Base-by-base conservation (phyloP, 2,113 vertebrate genomes). In the Pterocles orientalis region DNA sequence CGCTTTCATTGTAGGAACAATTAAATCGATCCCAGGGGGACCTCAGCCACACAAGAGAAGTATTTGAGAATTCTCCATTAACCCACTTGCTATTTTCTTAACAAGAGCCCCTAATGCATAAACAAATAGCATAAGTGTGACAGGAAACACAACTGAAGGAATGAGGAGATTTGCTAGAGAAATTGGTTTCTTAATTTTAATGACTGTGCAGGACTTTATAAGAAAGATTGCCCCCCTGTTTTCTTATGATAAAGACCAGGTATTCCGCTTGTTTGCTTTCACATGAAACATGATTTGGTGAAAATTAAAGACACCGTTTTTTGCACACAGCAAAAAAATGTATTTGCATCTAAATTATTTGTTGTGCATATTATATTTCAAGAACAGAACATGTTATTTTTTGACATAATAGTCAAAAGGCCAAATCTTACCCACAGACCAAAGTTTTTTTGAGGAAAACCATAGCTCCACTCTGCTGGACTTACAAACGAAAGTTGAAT, bases 51-150 rank as follows among this genome's bases (percentile, higher is more conserved):
- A 95, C 91, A 97, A 92, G 92, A 96, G 97, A 97, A 96, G 81
- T 94, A 97, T 97, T 72, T 95, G 88, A 97, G 94, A 96, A 80
- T 39, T 92, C 89, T 95, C 94, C 88, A 96, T 97, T 96, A 97
- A 91, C 80, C 66, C 76, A 80, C 80, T 98, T 95, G 80, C 95
- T 92, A 91, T 95, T 96, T 97, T 91, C 90, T 86, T 96, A 95
- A 96, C 78, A 90, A 88, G 94, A 97, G 85, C 75, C 48, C 58
- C 80, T 84, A 88, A 81, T 48, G 58, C 91, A 96, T 97, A 97
- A 97, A 96, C 95, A 97, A 97, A 95, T 87, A 96, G 66, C 48
- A 65, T 48, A 71, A 95, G 85, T 90, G 75, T 97, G 93, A 94
- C 82, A 95, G 95, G 93, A 96, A 97, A 97, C 85, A 88, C 94